Percentiles rank a stretch among this genome's conserved stretches.
Conservation (phyloP, 2,797 vertebrate genomes). For the Pipistrellus pipistrellus region DNA sequence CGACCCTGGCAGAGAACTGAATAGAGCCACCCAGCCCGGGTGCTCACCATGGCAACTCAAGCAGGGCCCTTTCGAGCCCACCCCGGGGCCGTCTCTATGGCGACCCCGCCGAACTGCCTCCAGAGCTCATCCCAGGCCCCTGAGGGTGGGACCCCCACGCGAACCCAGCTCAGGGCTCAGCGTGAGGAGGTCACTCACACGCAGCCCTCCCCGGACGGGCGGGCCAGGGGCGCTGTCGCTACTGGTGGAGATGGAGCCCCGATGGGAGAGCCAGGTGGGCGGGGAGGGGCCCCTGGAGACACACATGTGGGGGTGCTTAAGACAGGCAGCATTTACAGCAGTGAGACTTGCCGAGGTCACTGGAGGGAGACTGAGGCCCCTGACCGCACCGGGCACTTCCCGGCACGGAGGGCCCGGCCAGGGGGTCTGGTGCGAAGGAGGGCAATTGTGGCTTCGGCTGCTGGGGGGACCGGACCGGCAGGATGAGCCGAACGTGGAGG, state of each 20-base stretch:
- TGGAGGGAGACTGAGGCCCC: background rate
- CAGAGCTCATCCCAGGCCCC: background rate
- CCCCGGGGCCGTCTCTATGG: conserved; percentile 71
- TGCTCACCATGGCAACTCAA: conserved; percentile 81
- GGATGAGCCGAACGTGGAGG: background rate
- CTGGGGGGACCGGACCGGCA: background rate
- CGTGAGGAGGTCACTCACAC: background rate
- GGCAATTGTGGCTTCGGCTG: background rate
- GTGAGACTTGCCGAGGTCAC: background rate
- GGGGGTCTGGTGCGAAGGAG: background rate
- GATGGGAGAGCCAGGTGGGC: background rate
- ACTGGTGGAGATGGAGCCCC: background rate
- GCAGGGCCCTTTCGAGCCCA: conserved; percentile 66
- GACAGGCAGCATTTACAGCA: background rate
- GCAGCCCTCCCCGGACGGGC: background rate
- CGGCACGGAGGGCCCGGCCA: background rate
- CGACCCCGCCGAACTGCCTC: background rate
- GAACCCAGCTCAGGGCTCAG: background rate
- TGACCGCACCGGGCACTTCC: background rate
- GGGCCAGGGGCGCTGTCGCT: background rate
- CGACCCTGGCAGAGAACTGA: conserved; percentile 79
- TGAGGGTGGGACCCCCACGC: background rate
- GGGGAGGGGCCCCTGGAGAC: background rate
- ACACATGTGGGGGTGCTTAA: background rate
- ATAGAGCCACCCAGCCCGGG: conserved; percentile 72